A percentile compares a stretch with the other conserved stretches of the same genome.
These are phyloP conservation scores for Phylloscopus trochilus DNA, from an alignment of 2,113 vertebrate genomes.

Conservation along the genomic window DNA sequence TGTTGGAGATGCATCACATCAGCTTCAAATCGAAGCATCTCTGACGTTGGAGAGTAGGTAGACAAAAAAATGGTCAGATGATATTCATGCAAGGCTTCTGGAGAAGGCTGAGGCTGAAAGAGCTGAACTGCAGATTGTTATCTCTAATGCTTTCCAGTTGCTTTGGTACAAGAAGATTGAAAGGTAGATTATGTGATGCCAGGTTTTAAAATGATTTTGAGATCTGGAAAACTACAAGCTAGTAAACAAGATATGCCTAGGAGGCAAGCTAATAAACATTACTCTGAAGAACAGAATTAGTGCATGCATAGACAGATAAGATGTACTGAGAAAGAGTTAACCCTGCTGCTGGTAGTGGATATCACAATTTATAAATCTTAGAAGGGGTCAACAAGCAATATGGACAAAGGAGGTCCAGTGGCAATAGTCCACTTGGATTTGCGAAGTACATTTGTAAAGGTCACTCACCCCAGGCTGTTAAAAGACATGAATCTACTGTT, in stretches of 20 bases:
- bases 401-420: background rate
- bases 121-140: background rate
- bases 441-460: background rate
- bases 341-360: background rate
- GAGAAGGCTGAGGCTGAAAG: background rate
- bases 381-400: background rate
- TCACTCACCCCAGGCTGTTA: background rate
- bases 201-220: background rate
- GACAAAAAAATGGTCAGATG: background rate
- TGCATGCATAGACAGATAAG: background rate
- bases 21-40: background rate
- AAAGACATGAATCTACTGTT: background rate
- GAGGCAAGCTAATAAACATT: background rate
- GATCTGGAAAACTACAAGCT: background rate
- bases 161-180: background rate
- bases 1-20: background rate
- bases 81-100: background rate
- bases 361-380: background rate
- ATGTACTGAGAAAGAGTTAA: background rate
- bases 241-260: background rate
- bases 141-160: background rate
- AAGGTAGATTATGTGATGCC: background rate
- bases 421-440: background rate
- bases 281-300: background rate
- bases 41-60: background rate